Conservation (phyloP, 2,797 vertebrate species). For the Toxotes lorentzi region DNA sequence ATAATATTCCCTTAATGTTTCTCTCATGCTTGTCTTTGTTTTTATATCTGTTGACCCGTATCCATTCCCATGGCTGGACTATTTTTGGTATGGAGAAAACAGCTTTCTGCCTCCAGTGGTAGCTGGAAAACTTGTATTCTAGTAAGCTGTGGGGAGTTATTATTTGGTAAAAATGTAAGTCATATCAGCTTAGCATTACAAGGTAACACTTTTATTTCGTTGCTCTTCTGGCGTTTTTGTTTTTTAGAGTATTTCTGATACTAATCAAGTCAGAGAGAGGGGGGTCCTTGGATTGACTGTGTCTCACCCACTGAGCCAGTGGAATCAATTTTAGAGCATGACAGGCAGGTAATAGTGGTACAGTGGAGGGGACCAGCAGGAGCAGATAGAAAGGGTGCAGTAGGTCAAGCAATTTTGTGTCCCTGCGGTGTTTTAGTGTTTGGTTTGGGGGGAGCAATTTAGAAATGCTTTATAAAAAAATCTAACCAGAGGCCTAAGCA, state of each 20-base stretch:
- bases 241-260: background rate
- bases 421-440: slow-evolving; percentile 49
- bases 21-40: background rate
- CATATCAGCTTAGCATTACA: background rate
- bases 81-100: background rate
- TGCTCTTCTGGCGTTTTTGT: background rate
- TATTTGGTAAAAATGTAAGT: background rate
- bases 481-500: background rate
- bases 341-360: slow-evolving; percentile 34
- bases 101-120: background rate
- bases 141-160: too few species aligned
- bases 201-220: background rate
- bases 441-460: slow-evolving; percentile 11
- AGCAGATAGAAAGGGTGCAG: slow-evolving; percentile 43
- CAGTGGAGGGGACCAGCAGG: slow-evolving; percentile 17
- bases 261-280: background rate
- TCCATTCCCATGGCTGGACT: background rate
- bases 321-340: slow-evolving; percentile 58
- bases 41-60: background rate
- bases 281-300: slow-evolving; percentile 9
- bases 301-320: slow-evolving; percentile 41
- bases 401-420: slow-evolving; percentile 59
- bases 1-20: background rate
- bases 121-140: background rate
- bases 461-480: background rate